Conservation (phyloP, 2,888 invertebrate species). For the Eurytoma californica region DNA sequence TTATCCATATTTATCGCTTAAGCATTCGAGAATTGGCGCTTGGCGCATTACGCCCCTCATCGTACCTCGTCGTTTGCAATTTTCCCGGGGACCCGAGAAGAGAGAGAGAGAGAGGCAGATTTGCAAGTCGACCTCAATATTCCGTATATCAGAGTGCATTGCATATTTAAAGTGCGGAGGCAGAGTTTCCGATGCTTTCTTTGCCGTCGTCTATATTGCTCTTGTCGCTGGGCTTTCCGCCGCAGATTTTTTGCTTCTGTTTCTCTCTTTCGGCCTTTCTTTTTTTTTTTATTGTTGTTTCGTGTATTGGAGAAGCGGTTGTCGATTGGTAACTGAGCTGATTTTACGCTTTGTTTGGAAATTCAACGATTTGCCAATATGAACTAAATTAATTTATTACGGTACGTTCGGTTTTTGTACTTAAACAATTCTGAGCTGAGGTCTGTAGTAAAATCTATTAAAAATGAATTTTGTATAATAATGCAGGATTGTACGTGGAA, state of each 20-base stretch:
- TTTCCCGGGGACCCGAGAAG: background rate
- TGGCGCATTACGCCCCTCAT: constrained; percentile 1
- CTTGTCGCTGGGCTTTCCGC: background rate
- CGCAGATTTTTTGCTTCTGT: background rate
- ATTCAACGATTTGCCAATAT: background rate
- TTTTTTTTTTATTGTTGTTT: background rate
- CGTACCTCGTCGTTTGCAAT: background rate
- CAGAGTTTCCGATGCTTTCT: background rate
- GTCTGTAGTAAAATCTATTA: too few species aligned
- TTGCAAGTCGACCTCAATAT: constrained; percentile 35
- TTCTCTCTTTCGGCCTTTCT: background rate
- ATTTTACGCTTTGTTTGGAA: constrained; percentile 16
- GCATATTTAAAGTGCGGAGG: constrained; percentile 23
- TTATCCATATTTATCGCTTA: background rate
- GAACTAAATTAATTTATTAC: too few species aligned
- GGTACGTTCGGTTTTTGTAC: too few species aligned
- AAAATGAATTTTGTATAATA: too few species aligned
- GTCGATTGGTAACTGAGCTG: constrained; percentile 26
- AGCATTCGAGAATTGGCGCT: background rate
- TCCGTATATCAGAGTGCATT: constrained; percentile 27
- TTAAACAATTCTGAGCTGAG: too few species aligned
- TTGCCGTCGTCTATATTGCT: background rate
- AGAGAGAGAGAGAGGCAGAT: background rate
- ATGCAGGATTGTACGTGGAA: too few species aligned
- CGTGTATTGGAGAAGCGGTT: background rate